These are phyloP conservation scores for Ridgeia piscesae DNA, from an alignment of 1,140 invertebrate genomes.

Conservation along the genomic window DNA sequence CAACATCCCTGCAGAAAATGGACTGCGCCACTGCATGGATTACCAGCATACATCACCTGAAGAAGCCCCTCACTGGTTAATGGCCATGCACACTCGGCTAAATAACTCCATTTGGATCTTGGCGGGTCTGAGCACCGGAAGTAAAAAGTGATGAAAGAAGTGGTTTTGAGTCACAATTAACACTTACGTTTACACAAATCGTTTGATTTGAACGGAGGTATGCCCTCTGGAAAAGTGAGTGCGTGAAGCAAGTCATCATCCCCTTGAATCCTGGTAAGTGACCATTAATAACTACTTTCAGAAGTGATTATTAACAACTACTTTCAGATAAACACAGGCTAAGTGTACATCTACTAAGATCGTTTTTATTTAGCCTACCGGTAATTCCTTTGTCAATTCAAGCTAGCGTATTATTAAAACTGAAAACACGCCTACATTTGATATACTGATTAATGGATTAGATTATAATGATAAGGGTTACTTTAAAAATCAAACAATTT, in stretches of 20 bases:
- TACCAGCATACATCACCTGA: neutral
- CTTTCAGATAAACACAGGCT: neutral
- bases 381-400: neutral
- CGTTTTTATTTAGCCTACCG: neutral
- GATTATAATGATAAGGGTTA: neutral
- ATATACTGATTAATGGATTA: neutral
- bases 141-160: neutral
- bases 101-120: neutral
- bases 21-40: neutral
- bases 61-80: neutral
- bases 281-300: neutral
- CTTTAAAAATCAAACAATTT: neutral
- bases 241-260: neutral
- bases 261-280: neutral
- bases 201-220: neutral
- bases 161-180: neutral
- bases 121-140: neutral
- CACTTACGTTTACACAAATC: neutral
- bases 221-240: neutral
- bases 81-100: neutral
- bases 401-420: neutral
- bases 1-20: neutral
- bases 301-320: neutral
- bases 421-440: too few species aligned
- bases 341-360: neutral